Conservation (phyloP, 1,140 invertebrate species). For the Saccostrea glomerata region DNA sequence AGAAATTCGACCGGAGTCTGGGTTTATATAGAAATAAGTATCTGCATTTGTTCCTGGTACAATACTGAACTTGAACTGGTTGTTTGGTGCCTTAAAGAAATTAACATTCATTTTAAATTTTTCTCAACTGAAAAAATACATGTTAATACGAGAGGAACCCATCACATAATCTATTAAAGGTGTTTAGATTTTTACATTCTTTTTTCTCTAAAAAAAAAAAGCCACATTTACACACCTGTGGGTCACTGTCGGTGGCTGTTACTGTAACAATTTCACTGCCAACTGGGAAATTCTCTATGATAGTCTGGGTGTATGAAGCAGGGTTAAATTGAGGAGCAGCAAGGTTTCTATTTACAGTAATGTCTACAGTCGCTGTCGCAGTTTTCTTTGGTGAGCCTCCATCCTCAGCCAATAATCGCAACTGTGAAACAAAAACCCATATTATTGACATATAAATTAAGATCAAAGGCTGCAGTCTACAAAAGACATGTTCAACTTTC, state of each 20-base stretch:
- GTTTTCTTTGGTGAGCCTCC: conserved; percentile 59
- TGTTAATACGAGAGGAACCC: not conserved
- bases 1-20: conserved; percentile 60
- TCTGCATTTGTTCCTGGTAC: conserved; percentile 44
- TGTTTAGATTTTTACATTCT: not conserved
- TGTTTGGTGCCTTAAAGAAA: conserved; percentile 53
- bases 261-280: conserved; percentile 53
- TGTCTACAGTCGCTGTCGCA: conserved; percentile 60
- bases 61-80: conserved; percentile 47
- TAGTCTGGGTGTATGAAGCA: conserved; percentile 40
- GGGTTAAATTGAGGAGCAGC: conserved; percentile 85
- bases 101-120: not conserved
- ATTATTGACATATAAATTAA: too few relatives aligned
- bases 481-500: too few relatives aligned
- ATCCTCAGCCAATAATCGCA: conserved; percentile 62
- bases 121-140: not conserved
- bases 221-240: conserved; percentile 46
- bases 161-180: not conserved
- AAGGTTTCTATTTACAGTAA: conserved; percentile 73
- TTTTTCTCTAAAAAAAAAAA: not conserved
- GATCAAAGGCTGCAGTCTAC: too few relatives aligned
- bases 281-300: conserved; percentile 54
- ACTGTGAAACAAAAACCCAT: conserved; percentile 42
- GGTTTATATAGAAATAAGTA: conserved; percentile 63
- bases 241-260: conserved; percentile 58